Base-by-base conservation (phyloP, 2,888 invertebrate species). In the Caradrina clavipalpis region DNA sequence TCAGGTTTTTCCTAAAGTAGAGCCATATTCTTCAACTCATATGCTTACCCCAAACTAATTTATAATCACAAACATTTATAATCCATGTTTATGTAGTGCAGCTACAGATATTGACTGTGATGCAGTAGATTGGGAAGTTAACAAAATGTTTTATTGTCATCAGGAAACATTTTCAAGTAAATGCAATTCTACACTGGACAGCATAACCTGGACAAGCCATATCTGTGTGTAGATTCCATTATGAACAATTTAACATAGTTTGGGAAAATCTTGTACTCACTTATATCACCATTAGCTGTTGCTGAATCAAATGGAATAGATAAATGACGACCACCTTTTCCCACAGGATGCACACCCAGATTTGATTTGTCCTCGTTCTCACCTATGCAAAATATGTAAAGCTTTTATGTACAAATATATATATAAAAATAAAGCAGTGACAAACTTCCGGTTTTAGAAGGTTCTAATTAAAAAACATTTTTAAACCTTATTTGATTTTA, bases 271-370 rank as follows among this genome's bases (percentile, higher is more conserved):
- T 66, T 74, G 71, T 88, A 95, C 95, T 95, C 86, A 95, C 95
- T 90, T 90, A 95, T 76, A 82, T 95, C 95, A 85, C 95, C 94
- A 91, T 95, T 95, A 78, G 92, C 86, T 75, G 94, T 89, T 71
- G 94, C 77, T 64, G 94, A 90, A 86, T 95, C 95, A 90, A 94
- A 94, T 78, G 96, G 95, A 88, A 95, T 90, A 77, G 95, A 95
- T 78, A 95, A 92, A 90, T 95, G 94, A 49, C 95, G 91, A 69
- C 93, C 94, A 78, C 93, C 91, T 88, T 94, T 95, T 72, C 90
- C 91, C 76, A 90, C 86, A 69, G 91, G 88, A 81, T 89, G 89
- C 78, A 87, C 89, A 82, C 87, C 90, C 84, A 89, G 84, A 86
- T 91, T 90, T 83, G 89, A 81, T 86, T 91, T 93, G 78, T 93